Base-by-base conservation (phyloP, 2,113 vertebrate species). In the Elaphurus davidianus region DNA sequence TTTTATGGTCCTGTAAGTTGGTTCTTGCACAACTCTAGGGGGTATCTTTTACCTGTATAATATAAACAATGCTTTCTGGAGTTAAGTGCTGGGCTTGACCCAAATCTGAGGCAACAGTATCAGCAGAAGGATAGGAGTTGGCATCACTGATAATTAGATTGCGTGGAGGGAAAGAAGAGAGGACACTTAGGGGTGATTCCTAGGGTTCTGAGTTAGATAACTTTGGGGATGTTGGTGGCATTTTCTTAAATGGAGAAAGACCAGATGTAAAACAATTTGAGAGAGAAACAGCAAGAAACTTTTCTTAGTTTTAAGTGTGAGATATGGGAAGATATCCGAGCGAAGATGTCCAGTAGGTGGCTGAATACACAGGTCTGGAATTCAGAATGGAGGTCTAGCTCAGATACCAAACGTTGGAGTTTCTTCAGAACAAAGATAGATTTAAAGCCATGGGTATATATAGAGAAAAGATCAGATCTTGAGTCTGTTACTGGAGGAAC, bases 211-310 rank as follows among this genome's bases (percentile, higher is more conserved):
- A 94, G 28, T 45, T 16, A 8, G 25, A 78, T 81, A 84, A 91
- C 50, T 57, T 50, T 4, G 2, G 45, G 6, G 25, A 50, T 86
- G 16, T 57, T 74, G 60, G 55, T 62, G 12, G 7, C 19, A 47
- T 90, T 97, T 96, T 92, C 71, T 74, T 78, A 95, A 93, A 82
- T 7, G 25, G 50, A 36, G 28, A 33, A 88, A 86, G 67, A 91
- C 13, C 64, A 30, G 11, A 28, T 67, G 30, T 81, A 33, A 94
- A 96, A 87, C 12, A 82, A 21, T 55, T 85, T 30, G 12, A 23
- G 19, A 6, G 27, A 67, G 33, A 90, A 78, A 40, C 83, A 78
- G 27, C 13, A 94, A 60, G 82, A 60, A 15, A 25, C 14, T 45
- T 47, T 76, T 89, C 27, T 93, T 79, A 81, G 30, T 33, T 79